Base-by-base conservation (phyloP, 2,888 invertebrate genomes). In the Anoncus sp. region DNA sequence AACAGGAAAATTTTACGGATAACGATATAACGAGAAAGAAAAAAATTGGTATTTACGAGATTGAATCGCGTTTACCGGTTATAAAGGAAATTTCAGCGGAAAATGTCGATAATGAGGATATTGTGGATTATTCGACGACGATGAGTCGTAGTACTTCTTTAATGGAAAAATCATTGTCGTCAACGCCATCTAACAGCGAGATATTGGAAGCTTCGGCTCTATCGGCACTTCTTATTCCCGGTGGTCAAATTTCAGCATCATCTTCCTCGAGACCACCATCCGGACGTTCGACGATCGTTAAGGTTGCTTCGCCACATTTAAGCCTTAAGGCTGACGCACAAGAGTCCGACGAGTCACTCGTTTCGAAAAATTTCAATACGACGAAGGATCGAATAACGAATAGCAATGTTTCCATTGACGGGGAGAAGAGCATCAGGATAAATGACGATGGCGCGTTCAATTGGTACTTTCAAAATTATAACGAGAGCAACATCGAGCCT, bases 381-480 rank as follows among this genome's bases (percentile, higher is more conserved):
- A n/a, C n/a, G n/a, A n/a, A n/a, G n/a, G n/a, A n/a, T n/a, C n/a
- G n/a, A n/a, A n/a, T n/a, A n/a, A n/a, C n/a, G n/a, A n/a, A n/a
- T n/a, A n/a, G n/a, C n/a, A n/a, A n/a, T n/a, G n/a, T n/a, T n/a
- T n/a, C n/a, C n/a, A n/a, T n/a, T n/a, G n/a, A n/a, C n/a, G n/a
- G n/a, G n/a, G n/a, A 89, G 60, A 89, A 92, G 20, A 91, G 89
- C 74, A 92, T 89, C 53, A 92, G 92, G 43, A 93, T 93, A 80
- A 91, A 91, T 82, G 91, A 92, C 14, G 93, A 93, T 80, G 92
- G 91, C 81, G 91, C 93, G 60, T 95, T 95, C 91, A 95, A 95
- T 84, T 97, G 97, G 97, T 97, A 97, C 90, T 97, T 96, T 89
- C 95, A 95, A 82, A 97, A 96, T 90, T 97, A 97, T 87, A 96